Evolutionary conservation across 2,113 vertebrate genomes (phyloP).

Genomic region (Eublepharis macularius): DNA sequence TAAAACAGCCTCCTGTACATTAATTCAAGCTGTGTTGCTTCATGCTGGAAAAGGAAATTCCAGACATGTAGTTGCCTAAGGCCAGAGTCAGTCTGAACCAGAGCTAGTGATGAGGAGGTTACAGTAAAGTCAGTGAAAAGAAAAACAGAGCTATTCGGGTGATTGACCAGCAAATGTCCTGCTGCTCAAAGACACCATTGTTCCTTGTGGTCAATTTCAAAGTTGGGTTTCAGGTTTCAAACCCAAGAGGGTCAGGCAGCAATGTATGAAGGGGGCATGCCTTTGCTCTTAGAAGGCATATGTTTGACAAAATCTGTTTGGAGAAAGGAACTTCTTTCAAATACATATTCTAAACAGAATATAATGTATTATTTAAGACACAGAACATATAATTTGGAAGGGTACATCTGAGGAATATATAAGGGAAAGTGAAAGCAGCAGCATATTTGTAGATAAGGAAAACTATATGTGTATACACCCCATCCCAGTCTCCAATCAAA

Average conservation of each 20-base stretch:
- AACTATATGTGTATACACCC: background rate
- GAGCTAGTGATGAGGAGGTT: conserved; percentile 67
- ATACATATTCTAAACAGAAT: background rate
- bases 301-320: background rate
- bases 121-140: conserved; percentile 59
- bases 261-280: background rate
- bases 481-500: background rate
- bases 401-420: background rate
- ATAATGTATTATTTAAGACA: background rate
- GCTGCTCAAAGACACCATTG: conserved; percentile 4
- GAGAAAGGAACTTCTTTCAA: background rate
- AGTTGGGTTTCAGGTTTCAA: conserved; percentile 26
- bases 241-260: background rate
- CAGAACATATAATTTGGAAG: background rate
- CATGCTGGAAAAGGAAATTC: conserved; percentile 56
- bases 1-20: conserved; percentile 45
- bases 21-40: conserved; percentile 60
- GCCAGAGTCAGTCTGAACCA: conserved; percentile 54
- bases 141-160: conserved; percentile 44
- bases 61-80: conserved; percentile 62
- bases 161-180: conserved; percentile 37
- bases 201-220: conserved; percentile 36
- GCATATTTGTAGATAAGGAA: background rate
- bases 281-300: background rate
- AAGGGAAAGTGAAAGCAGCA: background rate